These are phyloP conservation scores for Arge pagana DNA, from an alignment of 2,888 invertebrate genomes.

Conservation along the genomic window DNA sequence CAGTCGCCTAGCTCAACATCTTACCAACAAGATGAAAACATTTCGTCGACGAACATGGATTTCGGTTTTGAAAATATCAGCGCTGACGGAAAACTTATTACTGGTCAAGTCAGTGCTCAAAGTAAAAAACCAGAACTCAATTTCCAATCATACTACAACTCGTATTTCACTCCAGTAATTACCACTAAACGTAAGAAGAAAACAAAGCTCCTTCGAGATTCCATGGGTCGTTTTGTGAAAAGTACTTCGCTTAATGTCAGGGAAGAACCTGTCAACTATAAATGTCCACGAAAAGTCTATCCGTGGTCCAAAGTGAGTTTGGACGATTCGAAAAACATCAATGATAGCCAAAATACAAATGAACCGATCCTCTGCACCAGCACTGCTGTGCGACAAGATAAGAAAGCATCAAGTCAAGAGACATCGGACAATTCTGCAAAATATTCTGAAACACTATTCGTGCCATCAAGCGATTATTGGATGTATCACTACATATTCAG, in stretches of 20 bases:
- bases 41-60: conserved; percentile 16
- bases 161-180: too few species aligned
- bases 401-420: conserved; percentile 24
- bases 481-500: conserved; percentile 48
- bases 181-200: conserved; percentile 24
- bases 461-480: conserved; percentile 53
- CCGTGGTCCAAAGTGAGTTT: neutral
- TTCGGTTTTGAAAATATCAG: conserved; percentile 42
- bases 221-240: conserved; percentile 30
- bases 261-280: neutral
- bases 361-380: neutral
- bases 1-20: too few species aligned
- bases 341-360: neutral
- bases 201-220: conserved; percentile 20
- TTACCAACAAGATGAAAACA: conserved; percentile 7
- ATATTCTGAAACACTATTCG: conserved; percentile 34
- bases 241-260: neutral
- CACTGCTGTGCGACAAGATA: neutral
- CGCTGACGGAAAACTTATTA: conserved; percentile 42
- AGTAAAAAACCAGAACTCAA: neutral
- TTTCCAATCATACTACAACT: neutral
- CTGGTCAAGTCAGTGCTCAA: conserved; percentile 32
- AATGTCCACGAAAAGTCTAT: neutral
- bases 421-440: neutral
- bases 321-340: conserved; percentile 2